Base-by-base conservation (phyloP, 2,888 invertebrate species). In the Thumatha senex region DNA sequence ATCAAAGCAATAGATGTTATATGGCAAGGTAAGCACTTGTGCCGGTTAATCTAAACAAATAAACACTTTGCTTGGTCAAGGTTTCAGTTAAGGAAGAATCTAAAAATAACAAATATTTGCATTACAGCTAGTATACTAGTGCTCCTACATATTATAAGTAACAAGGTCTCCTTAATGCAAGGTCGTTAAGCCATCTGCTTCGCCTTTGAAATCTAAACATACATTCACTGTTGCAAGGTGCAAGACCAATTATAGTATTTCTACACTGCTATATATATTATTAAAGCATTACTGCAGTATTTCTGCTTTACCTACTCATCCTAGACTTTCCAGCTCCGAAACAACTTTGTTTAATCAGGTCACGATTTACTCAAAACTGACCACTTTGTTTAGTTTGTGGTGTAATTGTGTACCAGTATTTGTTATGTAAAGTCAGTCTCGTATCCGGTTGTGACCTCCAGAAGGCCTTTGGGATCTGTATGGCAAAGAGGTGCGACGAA, bases 371-470 rank as follows among this genome's bases (percentile, higher is more conserved):
- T 56, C 48, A 51, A 54, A 62, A 46, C 42, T 54, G 14, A 42
- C 45, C 38, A 58, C 51, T 58, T 61, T 50, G 58, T 56, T 58
- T 57, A 58, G 56, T 69, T 60, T 60, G 40, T 46, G 39, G 51
- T 49, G 52, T 63, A 59, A 67, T 59, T 56, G 63, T 64, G 64
- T 71, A 68, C 69, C 59, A 56, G 58, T 68, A 62, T 54, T 58
- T 67, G 70, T 82, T 79, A 79, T 75, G 75, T 76, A 80, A 79
- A 74, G 61, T 65, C 51, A 65, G 76, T 80, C 77, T 80, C 72
- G 79, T 82, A 82, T 87, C 84, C 84, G 86, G 81, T 77, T 82
- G 59, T 81, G 90, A 89, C 89, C 89, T 89, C 89, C 84, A 82
- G 88, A 89, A 89, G 90, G 90, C 89, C 87, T 86, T 70, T 61